Base-by-base conservation (phyloP, 2,113 vertebrate genomes). In the Condylura cristata region DNA sequence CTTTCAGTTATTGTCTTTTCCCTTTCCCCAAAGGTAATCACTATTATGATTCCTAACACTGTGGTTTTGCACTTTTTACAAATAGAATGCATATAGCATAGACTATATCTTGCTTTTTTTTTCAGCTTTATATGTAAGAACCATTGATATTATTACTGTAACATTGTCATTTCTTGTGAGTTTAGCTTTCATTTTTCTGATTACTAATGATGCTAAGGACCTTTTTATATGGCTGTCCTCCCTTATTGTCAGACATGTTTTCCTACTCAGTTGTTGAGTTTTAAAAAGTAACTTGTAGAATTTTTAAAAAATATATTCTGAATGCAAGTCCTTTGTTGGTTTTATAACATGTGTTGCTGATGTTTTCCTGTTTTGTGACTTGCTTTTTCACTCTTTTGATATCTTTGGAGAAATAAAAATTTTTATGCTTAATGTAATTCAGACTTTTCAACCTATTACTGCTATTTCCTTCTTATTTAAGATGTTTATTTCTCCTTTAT, bases 351-450 rank as follows among this genome's bases (percentile, higher is more conserved):
- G 32, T 93, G 37, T 74, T 88, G 46, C 58, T 65, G 46, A 44
- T 37, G 53, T 79, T 79, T 88, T 74, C 30, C 37, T 8, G 28
- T 32, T 74, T 82, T 65, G 30, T 56, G 24, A 30, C 58, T 80
- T 71, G 39, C 51, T 79, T 92, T 91, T 86, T 86, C 26, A 80
- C 87, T 80, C 44, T 87, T 80, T 93, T 87, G 51, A 34, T 93
- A 39, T 86, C 56, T 80, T 82, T 72, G 44, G 14, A 72, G 12
- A 44, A 86, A 51, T 86, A 17, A 86, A 86, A 60, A 26, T 78
- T 66, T 32, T 75, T 91, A 86, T 32, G 60, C 71, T 93, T 44
- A 80, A 56, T 87, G 22, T 63, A 81, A 66, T 80, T 24, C n/a
- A 53, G 22, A 72, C 37, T 74, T 87, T 72, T 63, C 2, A 51